Percentiles rank a stretch among this genome's conserved stretches.
These are phyloP conservation scores for Rhinolophus sinicus DNA, from an alignment of 2,113 vertebrate species.

Conservation along the genomic window DNA sequence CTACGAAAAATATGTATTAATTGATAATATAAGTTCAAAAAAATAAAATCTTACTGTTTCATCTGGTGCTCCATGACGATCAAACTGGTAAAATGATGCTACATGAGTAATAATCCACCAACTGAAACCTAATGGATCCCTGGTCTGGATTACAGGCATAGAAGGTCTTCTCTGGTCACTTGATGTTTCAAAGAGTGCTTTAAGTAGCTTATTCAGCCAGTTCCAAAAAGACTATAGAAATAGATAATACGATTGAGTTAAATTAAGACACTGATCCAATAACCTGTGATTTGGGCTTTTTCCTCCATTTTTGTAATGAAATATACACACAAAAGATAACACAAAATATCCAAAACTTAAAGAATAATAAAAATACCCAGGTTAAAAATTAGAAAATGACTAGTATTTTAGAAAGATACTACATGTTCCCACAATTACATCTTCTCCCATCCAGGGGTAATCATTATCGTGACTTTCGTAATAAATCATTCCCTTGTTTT, in stretches of 20 bases:
- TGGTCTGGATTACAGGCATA: constrained; percentile 85
- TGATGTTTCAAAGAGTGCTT: constrained; percentile 79
- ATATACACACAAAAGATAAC: background rate
- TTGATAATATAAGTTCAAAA: background rate
- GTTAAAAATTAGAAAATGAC: constrained; percentile 23
- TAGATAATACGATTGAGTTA: constrained; percentile 36
- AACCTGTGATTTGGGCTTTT: background rate
- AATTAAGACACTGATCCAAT: constrained; percentile 13
- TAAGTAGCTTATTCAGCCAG: constrained; percentile 90
- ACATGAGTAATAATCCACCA: constrained; percentile 96
- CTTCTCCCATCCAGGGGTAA: background rate
- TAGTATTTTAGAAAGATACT: background rate
- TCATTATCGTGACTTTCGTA: background rate
- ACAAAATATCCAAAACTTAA: background rate
- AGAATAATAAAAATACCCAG: background rate
- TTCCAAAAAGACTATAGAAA: constrained; percentile 93
- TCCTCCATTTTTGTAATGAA: background rate
- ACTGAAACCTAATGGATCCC: constrained; percentile 93
- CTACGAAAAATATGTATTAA: background rate
- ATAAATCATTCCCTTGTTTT: background rate
- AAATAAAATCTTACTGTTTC: constrained; percentile 86
- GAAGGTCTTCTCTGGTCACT: constrained; percentile 66
- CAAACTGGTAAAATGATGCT: constrained; percentile 90
- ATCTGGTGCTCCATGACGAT: constrained; percentile 88
- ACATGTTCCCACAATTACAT: background rate